Base-by-base conservation (phyloP, 2,888 invertebrate genomes). In the Callyntrura guangdongensis region DNA sequence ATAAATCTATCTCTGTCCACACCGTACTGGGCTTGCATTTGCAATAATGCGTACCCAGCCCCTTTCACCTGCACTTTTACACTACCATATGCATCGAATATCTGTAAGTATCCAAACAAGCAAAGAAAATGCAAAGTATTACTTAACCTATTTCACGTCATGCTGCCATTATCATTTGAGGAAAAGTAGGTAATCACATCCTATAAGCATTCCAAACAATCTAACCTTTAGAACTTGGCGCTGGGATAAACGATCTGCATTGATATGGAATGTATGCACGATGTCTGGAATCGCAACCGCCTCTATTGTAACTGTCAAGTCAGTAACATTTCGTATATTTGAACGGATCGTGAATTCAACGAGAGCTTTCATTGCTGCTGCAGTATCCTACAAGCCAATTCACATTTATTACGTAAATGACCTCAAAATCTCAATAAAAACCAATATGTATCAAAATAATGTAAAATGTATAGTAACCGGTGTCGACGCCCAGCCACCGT, bases 21-120 rank as follows among this genome's bases (percentile, higher is more conserved):
- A 95, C 98, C 98, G 95, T 98, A 98, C 95, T 98, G 97, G 36
- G 98, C 98, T 53, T 97, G 97, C 89, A 89, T 86, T 86, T 77
- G 99, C 93, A 99, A 96, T 94, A 99, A 97, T 3, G 99, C 98
- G 95, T 97, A 98, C n/a, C 99, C 99, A 2, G 98, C 97, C 92
- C 99, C 99, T 94, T 97, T 97, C 0, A 98, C 98, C 94, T 98
- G 97, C 72, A 99, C 98, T 95, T 98, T 97, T 56, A 99, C 98
- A 0, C 98, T 98, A 94, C 99, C 99, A 97, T 98, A 99, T 72
- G 98, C 98, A 94, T 97, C 97, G 0, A 98, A 98, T 95, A 98
- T 98, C 97, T 97, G 94, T n/a, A 94, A 92, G 91, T 11, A n/a
- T 25, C n/a, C n/a, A n/a, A n/a, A 59, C 27, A 27, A 59, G 17